Evolutionary conservation across 2,113 vertebrate species (phyloP).

Genomic region (Holacanthus passer): DNA sequence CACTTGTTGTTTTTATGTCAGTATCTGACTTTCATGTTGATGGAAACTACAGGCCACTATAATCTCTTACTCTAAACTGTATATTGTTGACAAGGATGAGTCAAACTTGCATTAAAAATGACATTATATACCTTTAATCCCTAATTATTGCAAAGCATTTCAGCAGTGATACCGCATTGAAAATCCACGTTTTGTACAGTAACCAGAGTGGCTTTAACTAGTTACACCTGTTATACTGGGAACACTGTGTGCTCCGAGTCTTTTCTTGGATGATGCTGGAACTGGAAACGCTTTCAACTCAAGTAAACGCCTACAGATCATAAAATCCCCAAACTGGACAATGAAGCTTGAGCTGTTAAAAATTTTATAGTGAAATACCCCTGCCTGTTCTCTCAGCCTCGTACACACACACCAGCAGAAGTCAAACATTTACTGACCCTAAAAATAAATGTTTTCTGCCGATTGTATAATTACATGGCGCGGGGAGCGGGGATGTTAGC

Average conservation of each 20-base stretch:
- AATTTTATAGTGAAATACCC: conserved; percentile 76
- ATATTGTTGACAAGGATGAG: neutral
- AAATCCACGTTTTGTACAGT: conserved; percentile 4
- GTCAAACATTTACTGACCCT: conserved; percentile 83
- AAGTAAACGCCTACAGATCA: conserved; percentile 63
- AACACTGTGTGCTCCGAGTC: conserved; percentile 33
- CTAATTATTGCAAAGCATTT: conserved; percentile 10
- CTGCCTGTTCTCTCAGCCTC: conserved; percentile 54
- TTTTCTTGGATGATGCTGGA: conserved; percentile 50
- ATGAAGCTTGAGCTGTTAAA: conserved; percentile 77
- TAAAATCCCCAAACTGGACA: conserved; percentile 74
- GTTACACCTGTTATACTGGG: conserved; percentile 66
- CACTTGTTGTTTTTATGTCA: conserved; percentile 1
- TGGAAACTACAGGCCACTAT: neutral
- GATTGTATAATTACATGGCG: conserved; percentile 84
- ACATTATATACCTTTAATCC: conserved; percentile 3
- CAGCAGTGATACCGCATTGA: neutral
- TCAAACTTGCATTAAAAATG: neutral
- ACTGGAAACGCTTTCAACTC: conserved; percentile 66
- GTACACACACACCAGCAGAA: conserved; percentile 44
- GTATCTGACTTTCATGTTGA: neutral
- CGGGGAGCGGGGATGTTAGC: conserved; percentile 66
- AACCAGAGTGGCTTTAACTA: conserved; percentile 29
- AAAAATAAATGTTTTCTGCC: conserved; percentile 84
- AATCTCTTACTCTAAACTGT: neutral